Conservation (phyloP, 2,113 vertebrate species). For the Boulengerochromis microlepis region DNA sequence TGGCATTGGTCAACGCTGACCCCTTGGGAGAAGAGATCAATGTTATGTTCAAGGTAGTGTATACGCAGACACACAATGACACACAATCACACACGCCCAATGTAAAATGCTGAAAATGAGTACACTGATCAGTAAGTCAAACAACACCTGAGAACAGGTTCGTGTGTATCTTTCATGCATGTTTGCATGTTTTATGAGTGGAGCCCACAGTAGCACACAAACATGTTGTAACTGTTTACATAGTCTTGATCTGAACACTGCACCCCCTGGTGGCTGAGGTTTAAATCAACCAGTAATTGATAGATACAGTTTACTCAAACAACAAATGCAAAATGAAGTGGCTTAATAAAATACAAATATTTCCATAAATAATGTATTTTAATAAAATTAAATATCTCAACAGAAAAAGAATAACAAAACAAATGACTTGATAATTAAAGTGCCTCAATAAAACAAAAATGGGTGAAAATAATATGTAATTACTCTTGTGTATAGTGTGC, state of each 20-base stretch:
- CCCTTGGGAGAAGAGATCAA: slow-evolving; percentile 96
- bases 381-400: neutral
- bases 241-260: neutral
- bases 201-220: neutral
- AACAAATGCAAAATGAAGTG: neutral
- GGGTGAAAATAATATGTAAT: neutral
- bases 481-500: neutral
- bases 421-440: neutral
- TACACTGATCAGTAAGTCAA: neutral
- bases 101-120: neutral
- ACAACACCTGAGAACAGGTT: neutral
- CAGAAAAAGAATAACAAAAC: neutral
- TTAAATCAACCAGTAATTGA: neutral
- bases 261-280: slow-evolving; percentile 45
- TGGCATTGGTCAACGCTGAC: slow-evolving; percentile 89
- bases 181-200: neutral
- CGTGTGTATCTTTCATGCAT: neutral
- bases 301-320: neutral
- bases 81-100: neutral
- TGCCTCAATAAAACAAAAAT: neutral
- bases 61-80: neutral
- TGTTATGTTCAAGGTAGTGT: slow-evolving; percentile 96
- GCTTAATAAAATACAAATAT: neutral
- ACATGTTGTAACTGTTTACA: neutral
- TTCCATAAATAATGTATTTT: neutral